phyloP scores from a whole-genome alignment of 2,113 vertebrate genomes.

The Raja brachyura region DNA sequence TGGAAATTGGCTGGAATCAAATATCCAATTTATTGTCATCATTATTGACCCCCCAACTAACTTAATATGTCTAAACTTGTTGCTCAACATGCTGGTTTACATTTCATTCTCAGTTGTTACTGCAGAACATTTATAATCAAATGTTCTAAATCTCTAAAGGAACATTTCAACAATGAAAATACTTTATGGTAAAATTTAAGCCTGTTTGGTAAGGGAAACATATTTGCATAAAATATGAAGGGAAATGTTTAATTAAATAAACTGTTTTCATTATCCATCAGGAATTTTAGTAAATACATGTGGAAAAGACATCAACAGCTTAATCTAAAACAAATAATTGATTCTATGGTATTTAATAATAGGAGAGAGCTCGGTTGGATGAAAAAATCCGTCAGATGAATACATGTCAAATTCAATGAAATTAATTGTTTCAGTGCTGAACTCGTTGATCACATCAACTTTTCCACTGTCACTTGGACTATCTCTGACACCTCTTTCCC shows the following conservation, averaged over 20 bases:
- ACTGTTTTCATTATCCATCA: background rate
- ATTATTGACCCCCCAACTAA: background rate
- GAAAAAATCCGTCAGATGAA: background rate
- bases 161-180: background rate
- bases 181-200: background rate
- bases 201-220: background rate
- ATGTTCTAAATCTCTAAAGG: background rate
- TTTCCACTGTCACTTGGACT: too few species aligned
- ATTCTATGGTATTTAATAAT: background rate
- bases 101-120: background rate
- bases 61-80: background rate
- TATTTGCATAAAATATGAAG: background rate
- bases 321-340: background rate
- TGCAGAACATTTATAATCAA: background rate
- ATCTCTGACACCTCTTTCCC: too few species aligned
- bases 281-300: background rate
- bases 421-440: background rate
- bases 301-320: background rate
- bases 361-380: background rate
- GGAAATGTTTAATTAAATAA: constrained; percentile 23
- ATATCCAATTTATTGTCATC: background rate
- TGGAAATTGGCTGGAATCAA: background rate
- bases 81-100: background rate
- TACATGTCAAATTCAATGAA: background rate
- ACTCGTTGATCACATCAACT: too few species aligned